These are phyloP conservation scores for Paedocypris micromegethes DNA, from an alignment of 2,797 vertebrate species.

Conservation along the genomic window DNA sequence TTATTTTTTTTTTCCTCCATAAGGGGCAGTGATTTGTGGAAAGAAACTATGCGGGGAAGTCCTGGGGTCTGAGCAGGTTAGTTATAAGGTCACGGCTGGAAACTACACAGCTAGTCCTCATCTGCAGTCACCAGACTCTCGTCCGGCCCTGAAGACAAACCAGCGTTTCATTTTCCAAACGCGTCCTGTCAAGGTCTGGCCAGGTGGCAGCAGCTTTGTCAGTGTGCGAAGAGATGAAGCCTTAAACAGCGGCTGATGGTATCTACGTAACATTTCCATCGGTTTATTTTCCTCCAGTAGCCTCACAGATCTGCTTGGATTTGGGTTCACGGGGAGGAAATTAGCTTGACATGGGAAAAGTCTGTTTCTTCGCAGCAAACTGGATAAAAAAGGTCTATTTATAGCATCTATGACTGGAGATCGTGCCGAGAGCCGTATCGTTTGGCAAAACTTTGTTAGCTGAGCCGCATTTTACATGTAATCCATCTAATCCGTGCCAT, in stretches of 20 bases:
- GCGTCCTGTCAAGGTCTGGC: slow-evolving; percentile 18
- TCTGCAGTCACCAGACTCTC: slow-evolving; percentile 21
- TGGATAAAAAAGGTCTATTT: slow-evolving; percentile 17
- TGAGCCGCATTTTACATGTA: too few relatives aligned
- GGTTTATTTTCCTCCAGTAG: slow-evolving; percentile 36
- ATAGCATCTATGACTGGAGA: too few relatives aligned
- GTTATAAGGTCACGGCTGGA: slow-evolving; percentile 11
- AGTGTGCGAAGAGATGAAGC: slow-evolving; percentile 15
- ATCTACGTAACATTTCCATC: slow-evolving; percentile 34
- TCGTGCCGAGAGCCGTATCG: too few relatives aligned
- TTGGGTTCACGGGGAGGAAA: slow-evolving; percentile 20
- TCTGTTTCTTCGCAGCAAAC: slow-evolving; percentile 1
- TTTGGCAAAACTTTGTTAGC: too few relatives aligned
- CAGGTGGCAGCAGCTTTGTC: slow-evolving; percentile 32
- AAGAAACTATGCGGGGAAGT: too few relatives aligned
- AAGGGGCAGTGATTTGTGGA: too few relatives aligned
- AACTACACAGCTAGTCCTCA: slow-evolving; percentile 18
- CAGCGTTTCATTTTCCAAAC: slow-evolving; percentile 34
- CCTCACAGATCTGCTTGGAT: slow-evolving; percentile 28
- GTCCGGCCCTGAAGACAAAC: slow-evolving; percentile 27
- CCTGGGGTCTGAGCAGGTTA: too few relatives aligned
- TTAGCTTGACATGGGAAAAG: slow-evolving; percentile 14
- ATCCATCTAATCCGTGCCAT: too few relatives aligned
- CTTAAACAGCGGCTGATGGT: slow-evolving; percentile 33
- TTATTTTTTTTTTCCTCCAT: too few relatives aligned